These are phyloP conservation scores for Okamejei kenojei DNA, from an alignment of 2,797 vertebrate species.

Conservation along the genomic window DNA sequence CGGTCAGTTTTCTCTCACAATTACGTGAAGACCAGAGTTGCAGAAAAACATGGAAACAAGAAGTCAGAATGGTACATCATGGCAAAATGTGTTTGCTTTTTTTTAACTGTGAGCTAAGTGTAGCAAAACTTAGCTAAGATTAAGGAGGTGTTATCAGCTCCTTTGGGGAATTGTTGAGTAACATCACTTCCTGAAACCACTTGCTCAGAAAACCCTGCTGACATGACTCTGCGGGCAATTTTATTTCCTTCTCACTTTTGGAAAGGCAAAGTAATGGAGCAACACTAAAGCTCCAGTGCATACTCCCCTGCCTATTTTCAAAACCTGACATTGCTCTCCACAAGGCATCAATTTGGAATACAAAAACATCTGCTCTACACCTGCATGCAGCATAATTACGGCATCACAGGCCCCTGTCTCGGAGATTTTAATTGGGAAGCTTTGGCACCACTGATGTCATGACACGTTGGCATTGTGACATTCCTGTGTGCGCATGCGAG, in stretches of 20 bases:
- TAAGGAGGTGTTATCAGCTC: not conserved
- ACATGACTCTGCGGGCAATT: not conserved
- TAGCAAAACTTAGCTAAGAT: not conserved
- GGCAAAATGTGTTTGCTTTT: not conserved
- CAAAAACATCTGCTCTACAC: constrained; percentile 21
- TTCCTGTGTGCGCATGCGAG: not conserved
- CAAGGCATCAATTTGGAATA: constrained; percentile 20
- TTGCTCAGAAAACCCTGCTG: not conserved
- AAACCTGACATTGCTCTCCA: not conserved
- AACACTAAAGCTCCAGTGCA: not conserved
- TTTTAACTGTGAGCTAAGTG: not conserved
- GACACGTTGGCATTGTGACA: constrained; percentile 9
- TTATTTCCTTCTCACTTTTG: not conserved
- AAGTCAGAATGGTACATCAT: not conserved
- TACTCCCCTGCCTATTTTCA: not conserved
- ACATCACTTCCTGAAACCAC: not conserved
- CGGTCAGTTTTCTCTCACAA: not conserved
- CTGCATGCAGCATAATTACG: not conserved
- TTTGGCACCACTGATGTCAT: constrained; percentile 7
- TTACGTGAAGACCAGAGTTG: not conserved
- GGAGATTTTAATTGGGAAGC: constrained; percentile 1
- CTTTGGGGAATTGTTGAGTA: not conserved
- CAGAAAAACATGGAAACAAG: not conserved
- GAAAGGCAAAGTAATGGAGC: not conserved
- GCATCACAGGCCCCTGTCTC: not conserved